Evolutionary conservation across 2,888 invertebrate species (phyloP), one percentile per base, ranked within the genome.

Genomic region (Spodoptera exigua): DNA sequence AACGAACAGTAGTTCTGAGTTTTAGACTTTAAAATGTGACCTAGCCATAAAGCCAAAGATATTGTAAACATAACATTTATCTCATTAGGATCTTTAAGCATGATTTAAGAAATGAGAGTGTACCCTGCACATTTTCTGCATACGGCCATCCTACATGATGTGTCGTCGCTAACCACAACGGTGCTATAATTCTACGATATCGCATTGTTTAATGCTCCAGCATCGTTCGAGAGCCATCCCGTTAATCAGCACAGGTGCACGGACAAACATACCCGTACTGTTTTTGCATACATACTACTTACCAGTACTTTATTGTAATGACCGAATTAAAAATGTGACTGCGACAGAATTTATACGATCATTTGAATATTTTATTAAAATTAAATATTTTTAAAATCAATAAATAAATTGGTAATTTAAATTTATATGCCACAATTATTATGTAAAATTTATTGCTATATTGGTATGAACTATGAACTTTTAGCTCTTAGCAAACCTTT

Each of bases 131-230:
- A 11, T 32, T 11, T 70, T 18, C 53, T 45, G 72, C 80, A 79
- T 80, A 72, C 27, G 4, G 21, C 71, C 69, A 39, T 80, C 80
- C 78, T 27, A 11, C 46, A 63, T 62, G 70, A 72, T 68, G 69
- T 71, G 81, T 84, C 80, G 72, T 78, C 77, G 74, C 69, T 61
- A 72, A 51, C 60, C 69, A 66, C 76, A 63, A 67, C 69, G 81
- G 74, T 72, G 83, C 81, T 82, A 85, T 86, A 87, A 83, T 81
- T 86, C 70, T 79, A 77, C 82, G 79, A 82, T 85, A 84, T 81
- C 83, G 55, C 77, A 80, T 80, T 79, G 83, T 83, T 82, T 80
- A 81, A 74, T 80, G 72, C 74, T 57, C 52, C 63, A 61, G 73
- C 70, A 57, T 74, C 79, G 75, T 63, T 56, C 63, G 69, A 70